Base-by-base conservation (phyloP, 2,888 invertebrate species). In the Mycogona germanica region DNA sequence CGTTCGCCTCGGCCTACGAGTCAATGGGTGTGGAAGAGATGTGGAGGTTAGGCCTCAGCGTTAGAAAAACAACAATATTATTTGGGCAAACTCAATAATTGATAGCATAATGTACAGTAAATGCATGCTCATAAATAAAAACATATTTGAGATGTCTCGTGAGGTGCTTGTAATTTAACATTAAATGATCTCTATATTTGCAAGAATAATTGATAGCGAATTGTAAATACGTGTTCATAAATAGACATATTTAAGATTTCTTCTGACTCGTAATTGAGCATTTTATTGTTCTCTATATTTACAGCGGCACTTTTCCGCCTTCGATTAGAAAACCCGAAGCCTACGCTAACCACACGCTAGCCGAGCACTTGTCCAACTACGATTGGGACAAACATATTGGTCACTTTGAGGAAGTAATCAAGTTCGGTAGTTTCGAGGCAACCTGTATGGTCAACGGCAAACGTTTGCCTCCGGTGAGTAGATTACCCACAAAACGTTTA, bases 321-420 rank as follows among this genome's bases (percentile, higher is more conserved):
- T 12, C 17, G 23, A 51, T 51, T n/a, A 28, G 40, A n/a, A 19
- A 35, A n/a, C 51, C 51, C 21, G 9, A 5, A 9, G 19, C 30
- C 7, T 44, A 29, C 17, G 32, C 29, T 14, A 51, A 51, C 19
- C n/a, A 23, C n/a, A 30, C 51, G 14, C 30, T 51, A 17, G 29
- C 42, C 26, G 42, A 42, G 19, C 44, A 51, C 38, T 17, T 51
- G n/a, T 19, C 44, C 17, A 30, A 21, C 7, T 29, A 51, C 25
- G 56, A 23, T 55, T 62, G 25, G 41, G 32, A 19, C 51, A 60
- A 55, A 51, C 55, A n/a, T 50, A 44, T 38, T 25, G 9, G 17
- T 14, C 49, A 14, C 12, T 49, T 37, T 38, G 35, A 49, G 21
- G 21, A 38, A 9, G 49, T 35, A 9, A 49, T 37, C 5, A 49